Percentiles rank a stretch among this genome's conserved stretches.
phyloP scores from a whole-genome alignment of 2,113 vertebrate species.

The Himantopus leucocephalus region DNA sequence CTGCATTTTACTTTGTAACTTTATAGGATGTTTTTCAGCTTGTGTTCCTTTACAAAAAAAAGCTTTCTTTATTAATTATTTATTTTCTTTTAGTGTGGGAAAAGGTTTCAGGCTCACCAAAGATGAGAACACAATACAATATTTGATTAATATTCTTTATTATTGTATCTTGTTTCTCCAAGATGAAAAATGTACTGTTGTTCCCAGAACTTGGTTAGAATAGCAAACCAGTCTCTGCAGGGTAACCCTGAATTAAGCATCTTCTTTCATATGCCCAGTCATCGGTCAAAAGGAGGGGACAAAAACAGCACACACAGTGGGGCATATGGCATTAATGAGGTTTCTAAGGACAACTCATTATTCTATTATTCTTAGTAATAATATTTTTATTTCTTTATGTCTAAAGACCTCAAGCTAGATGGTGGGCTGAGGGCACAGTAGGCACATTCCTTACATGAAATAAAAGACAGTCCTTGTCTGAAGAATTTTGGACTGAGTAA shows the following conservation, averaged over 20 bases:
- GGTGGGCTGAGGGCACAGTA: neutral
- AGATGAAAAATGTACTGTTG: slow-evolving; percentile 34
- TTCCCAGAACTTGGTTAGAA: slow-evolving; percentile 50
- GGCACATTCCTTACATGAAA: slow-evolving; percentile 10
- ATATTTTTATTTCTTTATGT: slow-evolving; percentile 45
- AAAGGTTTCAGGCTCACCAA: slow-evolving; percentile 9
- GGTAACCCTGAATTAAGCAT: slow-evolving; percentile 19
- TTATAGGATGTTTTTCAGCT: slow-evolving; percentile 35
- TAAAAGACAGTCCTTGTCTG: neutral
- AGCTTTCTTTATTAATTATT: slow-evolving; percentile 18
- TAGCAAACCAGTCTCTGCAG: slow-evolving; percentile 36
- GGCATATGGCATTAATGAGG: slow-evolving; percentile 5
- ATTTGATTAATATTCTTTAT: slow-evolving; percentile 51
- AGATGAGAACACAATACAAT: slow-evolving; percentile 24
- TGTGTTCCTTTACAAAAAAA: neutral
- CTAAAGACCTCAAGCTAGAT: neutral
- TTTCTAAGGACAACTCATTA: neutral
- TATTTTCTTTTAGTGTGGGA: slow-evolving; percentile 31
- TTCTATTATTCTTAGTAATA: slow-evolving; percentile 36
- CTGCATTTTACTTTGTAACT: slow-evolving; percentile 30
- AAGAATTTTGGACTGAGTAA: neutral
- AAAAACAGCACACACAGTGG: slow-evolving; percentile 32
- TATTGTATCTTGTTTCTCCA: slow-evolving; percentile 51
- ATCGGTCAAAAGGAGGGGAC: neutral
- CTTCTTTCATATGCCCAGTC: slow-evolving; percentile 21